These are phyloP conservation scores for Pedetes capensis DNA, from an alignment of 2,113 vertebrate genomes.

Conservation along the genomic window DNA sequence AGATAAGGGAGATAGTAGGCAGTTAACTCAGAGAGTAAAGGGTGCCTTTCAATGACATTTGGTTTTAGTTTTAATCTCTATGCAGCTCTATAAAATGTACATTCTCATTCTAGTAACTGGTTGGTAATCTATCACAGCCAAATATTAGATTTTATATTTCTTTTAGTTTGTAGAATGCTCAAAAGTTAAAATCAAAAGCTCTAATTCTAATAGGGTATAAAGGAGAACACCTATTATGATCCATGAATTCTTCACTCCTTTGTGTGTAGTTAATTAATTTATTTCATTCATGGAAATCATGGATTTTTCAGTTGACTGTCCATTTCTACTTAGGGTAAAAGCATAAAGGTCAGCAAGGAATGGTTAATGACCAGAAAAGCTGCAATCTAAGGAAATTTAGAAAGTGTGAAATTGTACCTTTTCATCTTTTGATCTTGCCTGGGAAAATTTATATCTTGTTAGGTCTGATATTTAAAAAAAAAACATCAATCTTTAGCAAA, in stretches of 20 bases:
- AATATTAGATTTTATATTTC: not conserved
- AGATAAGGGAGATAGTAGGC: not conserved
- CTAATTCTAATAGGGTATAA: not conserved
- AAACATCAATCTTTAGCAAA: slow-evolving; percentile 43
- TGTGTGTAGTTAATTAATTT: slow-evolving; percentile 38
- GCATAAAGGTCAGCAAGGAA: slow-evolving; percentile 49
- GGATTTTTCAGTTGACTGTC: slow-evolving; percentile 32
- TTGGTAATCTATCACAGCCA: not conserved
- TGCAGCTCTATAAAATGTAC: not conserved
- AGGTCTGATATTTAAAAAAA: slow-evolving; percentile 60
- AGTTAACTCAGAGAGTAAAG: not conserved
- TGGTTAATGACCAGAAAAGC: slow-evolving; percentile 52
- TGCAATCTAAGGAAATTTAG: slow-evolving; percentile 40
- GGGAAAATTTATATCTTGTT: slow-evolving; percentile 29
- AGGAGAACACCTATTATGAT: not conserved
- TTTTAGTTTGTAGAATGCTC: not conserved
- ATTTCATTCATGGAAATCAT: slow-evolving; percentile 51
- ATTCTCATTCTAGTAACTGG: not conserved
- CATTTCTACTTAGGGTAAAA: slow-evolving; percentile 51
- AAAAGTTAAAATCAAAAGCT: not conserved
- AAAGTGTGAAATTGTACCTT: slow-evolving; percentile 47
- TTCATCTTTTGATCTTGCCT: slow-evolving; percentile 27
- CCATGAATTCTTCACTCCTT: not conserved
- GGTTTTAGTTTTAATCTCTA: slow-evolving; percentile 11
- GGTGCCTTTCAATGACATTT: not conserved